Evolutionary conservation across 2,113 vertebrate genomes (phyloP).

Genomic region (Felis catus): DNA sequence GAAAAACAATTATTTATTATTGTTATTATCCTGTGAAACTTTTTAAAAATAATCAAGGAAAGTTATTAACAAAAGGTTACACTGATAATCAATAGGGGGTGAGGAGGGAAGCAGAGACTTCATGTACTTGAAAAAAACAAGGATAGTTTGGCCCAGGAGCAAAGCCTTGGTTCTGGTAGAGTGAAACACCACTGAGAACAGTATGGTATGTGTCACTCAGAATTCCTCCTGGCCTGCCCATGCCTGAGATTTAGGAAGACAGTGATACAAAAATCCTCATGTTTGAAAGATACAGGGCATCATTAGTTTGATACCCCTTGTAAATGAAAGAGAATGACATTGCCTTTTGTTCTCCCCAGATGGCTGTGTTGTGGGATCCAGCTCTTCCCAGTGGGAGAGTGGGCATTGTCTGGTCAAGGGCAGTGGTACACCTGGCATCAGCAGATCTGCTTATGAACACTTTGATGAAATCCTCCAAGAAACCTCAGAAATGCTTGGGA

Average conservation of each 20-base stretch:
- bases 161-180: neutral
- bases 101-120: neutral
- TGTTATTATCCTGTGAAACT: neutral
- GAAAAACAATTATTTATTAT: neutral
- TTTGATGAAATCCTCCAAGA: neutral
- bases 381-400: neutral
- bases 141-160: neutral
- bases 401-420: neutral
- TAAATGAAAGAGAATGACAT: neutral
- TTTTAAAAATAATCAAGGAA: neutral
- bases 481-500: neutral
- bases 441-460: neutral
- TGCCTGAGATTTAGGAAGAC: neutral
- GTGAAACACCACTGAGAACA: neutral
- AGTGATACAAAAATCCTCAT: neutral
- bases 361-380: neutral
- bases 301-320: neutral
- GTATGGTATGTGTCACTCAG: accelerated
- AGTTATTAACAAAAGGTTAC: neutral
- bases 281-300: neutral
- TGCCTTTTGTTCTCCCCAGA: neutral
- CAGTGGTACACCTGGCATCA: neutral
- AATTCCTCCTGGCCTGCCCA: neutral
- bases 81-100: neutral
- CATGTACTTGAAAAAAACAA: neutral